phyloP scores from a whole-genome alignment of 2,888 invertebrate species.

The Dascillus cervinus region DNA sequence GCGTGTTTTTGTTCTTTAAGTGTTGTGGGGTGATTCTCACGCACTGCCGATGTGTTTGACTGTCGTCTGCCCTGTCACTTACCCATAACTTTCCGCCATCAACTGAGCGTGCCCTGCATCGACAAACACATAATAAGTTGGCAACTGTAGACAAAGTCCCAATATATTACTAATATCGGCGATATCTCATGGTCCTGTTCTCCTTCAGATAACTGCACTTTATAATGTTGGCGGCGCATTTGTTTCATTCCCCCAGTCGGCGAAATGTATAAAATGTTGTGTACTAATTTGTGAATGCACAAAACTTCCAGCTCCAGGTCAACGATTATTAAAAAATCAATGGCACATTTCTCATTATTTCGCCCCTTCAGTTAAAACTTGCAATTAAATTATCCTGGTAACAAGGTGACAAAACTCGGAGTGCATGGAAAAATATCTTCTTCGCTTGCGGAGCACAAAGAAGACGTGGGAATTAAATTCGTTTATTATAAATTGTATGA shows the following conservation, averaged over 20 bases:
- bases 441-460: no score
- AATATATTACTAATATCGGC: slow-evolving; percentile 27
- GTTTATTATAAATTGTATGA: background rate
- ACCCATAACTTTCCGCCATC: slow-evolving; percentile 32
- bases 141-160: slow-evolving; percentile 22
- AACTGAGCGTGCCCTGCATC: slow-evolving; percentile 30
- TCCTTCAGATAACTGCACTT: slow-evolving; percentile 13
- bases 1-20: no score
- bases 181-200: slow-evolving; percentile 19
- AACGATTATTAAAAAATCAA: slow-evolving; percentile 2
- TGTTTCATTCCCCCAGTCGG: slow-evolving; percentile 2
- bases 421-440: no score
- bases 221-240: slow-evolving; percentile 10
- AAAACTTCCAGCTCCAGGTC: background rate
- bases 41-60: slow-evolving; percentile 30
- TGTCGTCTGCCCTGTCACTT: slow-evolving; percentile 30
- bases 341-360: slow-evolving; percentile 2
- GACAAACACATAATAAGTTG: slow-evolving; percentile 30
- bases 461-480: no score
- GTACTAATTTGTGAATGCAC: background rate
- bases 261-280: no score
- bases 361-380: no score
- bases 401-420: no score
- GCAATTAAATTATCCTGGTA: no score
- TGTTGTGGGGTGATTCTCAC: no score